phyloP scores from a whole-genome alignment of 1,140 invertebrate genomes.

The Trigoniulus corallinus region DNA sequence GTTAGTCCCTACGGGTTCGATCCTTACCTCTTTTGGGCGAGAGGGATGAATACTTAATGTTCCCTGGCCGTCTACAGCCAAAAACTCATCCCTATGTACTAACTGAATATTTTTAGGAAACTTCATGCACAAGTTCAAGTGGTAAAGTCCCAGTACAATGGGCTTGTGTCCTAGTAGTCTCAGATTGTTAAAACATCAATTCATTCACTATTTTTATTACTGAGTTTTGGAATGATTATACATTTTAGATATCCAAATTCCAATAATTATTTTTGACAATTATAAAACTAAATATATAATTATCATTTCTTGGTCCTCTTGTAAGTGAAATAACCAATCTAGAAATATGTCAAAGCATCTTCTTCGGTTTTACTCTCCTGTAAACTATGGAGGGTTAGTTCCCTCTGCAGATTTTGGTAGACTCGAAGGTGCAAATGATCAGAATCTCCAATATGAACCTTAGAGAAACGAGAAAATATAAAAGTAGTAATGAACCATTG shows the following conservation, averaged over 20 bases:
- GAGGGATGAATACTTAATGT: too few species aligned
- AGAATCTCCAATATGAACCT: background rate
- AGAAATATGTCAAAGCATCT: background rate
- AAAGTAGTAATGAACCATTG: background rate
- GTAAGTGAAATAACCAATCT: too few species aligned
- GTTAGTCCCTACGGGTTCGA: too few species aligned
- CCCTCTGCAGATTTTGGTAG: background rate
- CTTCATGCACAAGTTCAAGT: too few species aligned
- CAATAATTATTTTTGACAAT: background rate
- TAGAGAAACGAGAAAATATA: background rate
- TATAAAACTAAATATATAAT: too few species aligned
- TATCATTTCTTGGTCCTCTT: too few species aligned
- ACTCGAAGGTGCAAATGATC: background rate
- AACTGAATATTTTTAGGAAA: too few species aligned
- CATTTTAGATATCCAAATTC: background rate
- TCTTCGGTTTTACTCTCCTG: background rate
- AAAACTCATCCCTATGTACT: too few species aligned
- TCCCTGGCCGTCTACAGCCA: too few species aligned
- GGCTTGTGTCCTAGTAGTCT: too few species aligned
- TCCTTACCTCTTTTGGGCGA: too few species aligned
- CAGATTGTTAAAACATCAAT: background rate
- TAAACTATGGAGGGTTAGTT: background rate
- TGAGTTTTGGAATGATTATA: background rate
- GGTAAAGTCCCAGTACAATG: too few species aligned
- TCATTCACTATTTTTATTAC: background rate